Base-by-base conservation (phyloP, 2,113 vertebrate species). In the Rhipidura dahli region DNA sequence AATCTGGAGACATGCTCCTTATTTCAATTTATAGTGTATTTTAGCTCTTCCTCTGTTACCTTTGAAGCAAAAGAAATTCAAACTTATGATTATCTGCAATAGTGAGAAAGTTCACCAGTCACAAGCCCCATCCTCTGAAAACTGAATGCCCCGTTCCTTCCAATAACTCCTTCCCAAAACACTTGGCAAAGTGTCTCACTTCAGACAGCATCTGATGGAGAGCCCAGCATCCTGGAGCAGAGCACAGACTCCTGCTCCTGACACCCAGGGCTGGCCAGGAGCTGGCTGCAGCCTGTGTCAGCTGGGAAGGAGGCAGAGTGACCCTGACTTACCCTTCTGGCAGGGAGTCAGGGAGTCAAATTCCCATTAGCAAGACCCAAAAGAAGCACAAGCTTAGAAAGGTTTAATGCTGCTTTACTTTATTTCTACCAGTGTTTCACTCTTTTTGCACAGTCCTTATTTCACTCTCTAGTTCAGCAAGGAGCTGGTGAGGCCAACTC, bases 131-230 rank as follows among this genome's bases (percentile, higher is more conserved):
- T 26, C 8, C 39, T 71, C 13, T 64, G 35, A 75, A 75, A 66
- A 28, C 27, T 5, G 30, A 84, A 49, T 33, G 30, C 11, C 39
- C 14, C 4, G 0, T 8, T 86, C n/a, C 26, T 47, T 75, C 45
- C 45, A 71, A 1, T 30, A 11, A 51, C 12, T 71, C 30, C 54
- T 63, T 71, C 84, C 42, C 30, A 33, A 54, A 91, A 39, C n/a
- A 24, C 30, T 35, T 70, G 37, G 35, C 61, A 78, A 72, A 15
- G 13, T n/a, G 4, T 0, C 13, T 63, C 1, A 1, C n/a, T 64
- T 39, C 53, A 40, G 28, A 24, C 27, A 35, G 9, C 0, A 0
- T 10, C 37, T 51, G 30, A 77, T 11, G 40, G n/a, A 10, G 22
- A 63, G 28, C 40, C 56, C 49, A 42, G 40, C 26, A 44, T 31